phyloP scores from a whole-genome alignment of 2,888 invertebrate species.

The Plusia festucae region DNA sequence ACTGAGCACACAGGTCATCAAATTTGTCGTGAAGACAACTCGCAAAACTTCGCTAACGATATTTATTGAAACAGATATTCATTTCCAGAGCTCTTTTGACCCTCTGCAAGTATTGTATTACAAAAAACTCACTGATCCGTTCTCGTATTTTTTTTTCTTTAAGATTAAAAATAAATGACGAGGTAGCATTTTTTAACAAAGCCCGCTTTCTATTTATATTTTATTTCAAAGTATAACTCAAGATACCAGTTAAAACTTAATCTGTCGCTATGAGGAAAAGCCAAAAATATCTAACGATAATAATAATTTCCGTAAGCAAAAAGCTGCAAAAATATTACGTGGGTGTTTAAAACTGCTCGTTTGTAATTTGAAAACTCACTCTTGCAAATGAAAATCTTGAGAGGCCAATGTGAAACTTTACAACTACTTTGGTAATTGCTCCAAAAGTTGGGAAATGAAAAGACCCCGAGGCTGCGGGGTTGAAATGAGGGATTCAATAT shows the following conservation, averaged over 20 bases:
- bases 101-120: slow-evolving; percentile 53
- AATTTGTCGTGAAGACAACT: slow-evolving; percentile 20
- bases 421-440: slow-evolving; percentile 85
- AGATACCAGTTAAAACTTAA: slow-evolving; percentile 19
- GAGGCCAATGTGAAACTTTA: slow-evolving; percentile 76
- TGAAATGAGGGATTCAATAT: slow-evolving; percentile 72
- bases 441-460: slow-evolving; percentile 78
- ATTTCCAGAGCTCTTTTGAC: slow-evolving; percentile 49
- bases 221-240: slow-evolving; percentile 13
- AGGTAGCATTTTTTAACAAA: slow-evolving; percentile 29
- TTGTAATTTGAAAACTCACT: slow-evolving; percentile 77
- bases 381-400: slow-evolving; percentile 75
- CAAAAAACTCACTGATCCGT: slow-evolving; percentile 52
- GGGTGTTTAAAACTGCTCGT: slow-evolving; percentile 63
- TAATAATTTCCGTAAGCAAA: slow-evolving; percentile 23
- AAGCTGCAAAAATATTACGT: slow-evolving; percentile 32
- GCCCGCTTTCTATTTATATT: slow-evolving; percentile 3
- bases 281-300: slow-evolving; percentile 10
- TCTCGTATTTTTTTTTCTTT: slow-evolving; percentile 39
- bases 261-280: slow-evolving; percentile 3
- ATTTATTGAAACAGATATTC: slow-evolving; percentile 58
- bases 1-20: slow-evolving; percentile 9
- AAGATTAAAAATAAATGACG: slow-evolving; percentile 42
- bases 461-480: slow-evolving; percentile 69
- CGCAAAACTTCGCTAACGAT: slow-evolving; percentile 51